Percentiles rank a stretch among this genome's conserved stretches.
phyloP scores from a whole-genome alignment of 2,113 vertebrate species.

The Piprites chloris region DNA sequence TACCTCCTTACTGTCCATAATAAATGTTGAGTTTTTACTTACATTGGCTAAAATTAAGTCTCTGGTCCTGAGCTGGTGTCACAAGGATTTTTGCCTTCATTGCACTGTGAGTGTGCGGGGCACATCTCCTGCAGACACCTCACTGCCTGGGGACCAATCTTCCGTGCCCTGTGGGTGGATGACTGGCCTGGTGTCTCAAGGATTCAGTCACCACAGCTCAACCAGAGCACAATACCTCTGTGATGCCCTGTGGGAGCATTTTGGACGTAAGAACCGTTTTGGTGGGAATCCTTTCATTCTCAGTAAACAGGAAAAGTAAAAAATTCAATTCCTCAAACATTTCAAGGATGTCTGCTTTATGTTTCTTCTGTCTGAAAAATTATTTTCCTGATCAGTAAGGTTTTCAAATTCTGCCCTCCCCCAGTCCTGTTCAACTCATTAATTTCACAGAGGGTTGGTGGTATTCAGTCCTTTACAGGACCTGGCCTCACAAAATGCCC shows the following conservation, averaged over 20 bases:
- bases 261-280: not conserved
- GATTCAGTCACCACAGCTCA: not conserved
- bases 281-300: not conserved
- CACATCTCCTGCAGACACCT: not conserved
- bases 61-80: not conserved
- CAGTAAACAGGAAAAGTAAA: not conserved
- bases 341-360: not conserved
- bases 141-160: not conserved
- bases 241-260: not conserved
- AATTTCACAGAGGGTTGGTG: not conserved
- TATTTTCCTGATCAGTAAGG: not conserved
- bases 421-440: not conserved
- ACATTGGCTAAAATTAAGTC: not conserved
- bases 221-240: not conserved
- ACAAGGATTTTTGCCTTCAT: accelerated
- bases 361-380: not conserved
- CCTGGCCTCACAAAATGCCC: not conserved
- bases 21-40: not conserved
- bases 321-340: not conserved
- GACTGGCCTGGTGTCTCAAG: not conserved
- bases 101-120: accelerated
- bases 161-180: not conserved
- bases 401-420: not conserved
- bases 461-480: not conserved
- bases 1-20: not conserved